Evolutionary conservation across 2,888 invertebrate species (phyloP), one percentile per base, ranked within the genome.

Genomic region (Andrena marginata): DNA sequence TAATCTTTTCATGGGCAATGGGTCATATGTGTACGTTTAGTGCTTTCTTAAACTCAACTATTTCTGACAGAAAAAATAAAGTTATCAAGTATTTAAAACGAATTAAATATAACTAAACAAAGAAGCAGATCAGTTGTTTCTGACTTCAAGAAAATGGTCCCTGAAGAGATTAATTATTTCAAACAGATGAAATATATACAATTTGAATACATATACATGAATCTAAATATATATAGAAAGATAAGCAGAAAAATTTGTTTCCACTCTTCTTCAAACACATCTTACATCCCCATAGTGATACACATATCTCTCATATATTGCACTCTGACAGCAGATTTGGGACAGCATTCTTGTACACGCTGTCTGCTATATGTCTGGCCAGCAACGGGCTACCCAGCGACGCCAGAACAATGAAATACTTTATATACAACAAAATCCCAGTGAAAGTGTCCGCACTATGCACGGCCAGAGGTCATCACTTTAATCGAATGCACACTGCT

Each of bases 321-420:
- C n/a, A n/a, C 0, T 13, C 33, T 20, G 16, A 42, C 13, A 63
- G n/a, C 7, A 49, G n/a, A 23, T n/a, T n/a, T n/a, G 1, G 10
- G 0, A n/a, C 29, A 51, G 20, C 3, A n/a, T 65, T 29, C 29
- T 65, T 51, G 31, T 51, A 20, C 29, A 7, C 2, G 20, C 65
- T 29, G 3, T 4, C 48, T 3, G 26, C 49, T 65, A 29, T 65
- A 65, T 65, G 31, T 6, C 31, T 65, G 10, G n/a, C 31, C 49
- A 65, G 65, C 65, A 65, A 65, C 65, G 51, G 65, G 65, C 65
- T 51, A 49, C 26, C 49, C n/a, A 65, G 10, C 31, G 49, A 29
- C 31, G 10, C 5, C 26, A n/a, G 65, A 29, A 65, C 65, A 65
- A 51, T 65, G 49, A 65, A 49, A 51, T 65, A 49, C 31, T 49